Evolutionary conservation across 2,797 vertebrate genomes (phyloP).

Genomic region (Chiroxiphia lanceolata): DNA sequence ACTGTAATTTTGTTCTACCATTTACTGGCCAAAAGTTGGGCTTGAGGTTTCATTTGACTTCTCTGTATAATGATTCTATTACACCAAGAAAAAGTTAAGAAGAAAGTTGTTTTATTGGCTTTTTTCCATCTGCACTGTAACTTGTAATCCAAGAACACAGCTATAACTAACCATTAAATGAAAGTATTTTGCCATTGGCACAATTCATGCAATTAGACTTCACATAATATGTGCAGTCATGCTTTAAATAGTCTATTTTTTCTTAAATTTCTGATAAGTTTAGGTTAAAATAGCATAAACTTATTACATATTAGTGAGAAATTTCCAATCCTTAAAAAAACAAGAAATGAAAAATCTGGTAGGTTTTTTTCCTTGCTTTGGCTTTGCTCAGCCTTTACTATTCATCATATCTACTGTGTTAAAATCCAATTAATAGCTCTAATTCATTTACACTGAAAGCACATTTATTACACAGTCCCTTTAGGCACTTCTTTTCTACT

Average conservation of each 20-base stretch:
- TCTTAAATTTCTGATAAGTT: background rate
- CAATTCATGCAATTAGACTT: background rate
- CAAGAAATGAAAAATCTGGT: background rate
- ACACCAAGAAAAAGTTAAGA: constrained; percentile 5
- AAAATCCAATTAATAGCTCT: background rate
- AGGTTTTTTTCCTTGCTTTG: background rate
- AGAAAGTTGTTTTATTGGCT: background rate
- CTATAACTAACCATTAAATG: background rate
- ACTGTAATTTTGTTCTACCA: constrained; percentile 49
- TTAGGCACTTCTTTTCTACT: background rate
- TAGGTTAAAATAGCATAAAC: background rate
- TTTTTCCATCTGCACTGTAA: constrained; percentile 36
- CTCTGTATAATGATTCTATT: background rate
- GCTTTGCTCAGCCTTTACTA: background rate
- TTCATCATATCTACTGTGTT: background rate
- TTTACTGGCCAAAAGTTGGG: background rate
- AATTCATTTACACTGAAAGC: background rate
- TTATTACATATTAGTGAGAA: background rate
- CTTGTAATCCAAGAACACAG: constrained; percentile 40
- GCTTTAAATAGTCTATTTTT: background rate
- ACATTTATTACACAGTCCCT: background rate
- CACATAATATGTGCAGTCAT: background rate
- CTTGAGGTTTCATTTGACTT: constrained; percentile 11
- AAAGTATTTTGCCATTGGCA: background rate
- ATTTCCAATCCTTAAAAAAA: background rate